Conservation (phyloP, 2,797 vertebrate species). For the Leptodactylus fallax region DNA sequence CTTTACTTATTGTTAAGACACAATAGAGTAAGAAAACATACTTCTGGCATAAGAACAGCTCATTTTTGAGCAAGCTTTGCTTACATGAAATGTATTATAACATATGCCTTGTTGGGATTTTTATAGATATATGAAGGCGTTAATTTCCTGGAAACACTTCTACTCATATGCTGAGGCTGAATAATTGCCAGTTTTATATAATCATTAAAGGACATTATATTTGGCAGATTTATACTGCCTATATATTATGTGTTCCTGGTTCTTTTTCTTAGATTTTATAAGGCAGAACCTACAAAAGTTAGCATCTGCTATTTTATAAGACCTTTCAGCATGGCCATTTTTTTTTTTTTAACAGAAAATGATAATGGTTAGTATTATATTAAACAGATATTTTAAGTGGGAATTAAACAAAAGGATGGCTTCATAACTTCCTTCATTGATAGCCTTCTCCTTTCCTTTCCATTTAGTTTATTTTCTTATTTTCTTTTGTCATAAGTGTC, state of each 20-base stretch:
- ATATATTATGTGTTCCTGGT: slow-evolving; percentile 57
- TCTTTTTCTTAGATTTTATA: slow-evolving; percentile 43
- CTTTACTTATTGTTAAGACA: slow-evolving; percentile 13
- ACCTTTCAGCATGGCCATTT: too few species aligned
- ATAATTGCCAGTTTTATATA: slow-evolving; percentile 62
- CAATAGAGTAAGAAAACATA: not conserved
- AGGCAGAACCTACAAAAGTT: slow-evolving; percentile 49
- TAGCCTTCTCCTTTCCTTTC: too few species aligned
- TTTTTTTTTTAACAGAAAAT: too few species aligned
- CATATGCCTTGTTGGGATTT: slow-evolving; percentile 35
- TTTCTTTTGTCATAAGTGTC: too few species aligned
- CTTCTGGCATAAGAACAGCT: not conserved
- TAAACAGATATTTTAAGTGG: too few species aligned
- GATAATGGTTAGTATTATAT: too few species aligned
- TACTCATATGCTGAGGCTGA: slow-evolving; percentile 59
- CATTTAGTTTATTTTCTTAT: too few species aligned
- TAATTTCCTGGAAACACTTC: slow-evolving; percentile 55
- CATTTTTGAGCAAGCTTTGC: not conserved
- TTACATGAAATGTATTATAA: not conserved
- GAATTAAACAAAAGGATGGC: too few species aligned
- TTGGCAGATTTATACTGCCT: slow-evolving; percentile 62
- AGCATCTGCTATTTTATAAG: too few species aligned
- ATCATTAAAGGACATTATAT: slow-evolving; percentile 64
- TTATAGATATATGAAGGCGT: slow-evolving; percentile 53
- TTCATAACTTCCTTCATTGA: too few species aligned